phyloP scores from a whole-genome alignment of 2,113 vertebrate genomes.

The Crotalus tigris region DNA sequence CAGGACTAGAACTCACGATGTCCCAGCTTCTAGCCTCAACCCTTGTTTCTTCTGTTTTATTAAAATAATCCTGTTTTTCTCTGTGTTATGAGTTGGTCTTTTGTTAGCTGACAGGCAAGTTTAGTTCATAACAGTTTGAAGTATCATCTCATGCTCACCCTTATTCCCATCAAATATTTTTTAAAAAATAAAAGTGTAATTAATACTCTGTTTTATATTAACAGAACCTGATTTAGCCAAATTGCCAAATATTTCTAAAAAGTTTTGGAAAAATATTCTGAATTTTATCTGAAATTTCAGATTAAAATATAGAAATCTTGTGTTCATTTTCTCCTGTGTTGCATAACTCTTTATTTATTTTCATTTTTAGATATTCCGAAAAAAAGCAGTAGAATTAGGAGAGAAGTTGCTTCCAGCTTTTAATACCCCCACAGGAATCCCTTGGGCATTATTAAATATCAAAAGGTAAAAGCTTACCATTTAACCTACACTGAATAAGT shows the following conservation, averaged over 20 bases:
- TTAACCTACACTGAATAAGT: not conserved
- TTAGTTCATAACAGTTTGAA: not conserved
- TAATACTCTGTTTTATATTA: not conserved
- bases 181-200: not conserved
- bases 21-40: not conserved
- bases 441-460: conserved; percentile 96
- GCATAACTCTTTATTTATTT: conserved; percentile 39
- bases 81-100: not conserved
- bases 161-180: not conserved
- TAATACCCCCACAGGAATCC: conserved; percentile 95
- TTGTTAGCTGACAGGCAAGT: not conserved
- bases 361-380: conserved; percentile 86
- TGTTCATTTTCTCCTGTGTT: conserved; percentile 14
- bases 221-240: not conserved
- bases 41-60: not conserved
- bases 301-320: not conserved
- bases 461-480: conserved; percentile 83
- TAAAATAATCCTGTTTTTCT: not conserved
- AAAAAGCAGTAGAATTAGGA: conserved; percentile 93
- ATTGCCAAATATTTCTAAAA: not conserved
- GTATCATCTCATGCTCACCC: not conserved
- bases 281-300: not conserved
- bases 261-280: not conserved
- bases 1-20: not conserved
- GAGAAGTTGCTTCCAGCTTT: conserved; percentile 96